These are phyloP conservation scores for Macheiramphus alcinus DNA, from an alignment of 2,113 vertebrate species.

Conservation along the genomic window DNA sequence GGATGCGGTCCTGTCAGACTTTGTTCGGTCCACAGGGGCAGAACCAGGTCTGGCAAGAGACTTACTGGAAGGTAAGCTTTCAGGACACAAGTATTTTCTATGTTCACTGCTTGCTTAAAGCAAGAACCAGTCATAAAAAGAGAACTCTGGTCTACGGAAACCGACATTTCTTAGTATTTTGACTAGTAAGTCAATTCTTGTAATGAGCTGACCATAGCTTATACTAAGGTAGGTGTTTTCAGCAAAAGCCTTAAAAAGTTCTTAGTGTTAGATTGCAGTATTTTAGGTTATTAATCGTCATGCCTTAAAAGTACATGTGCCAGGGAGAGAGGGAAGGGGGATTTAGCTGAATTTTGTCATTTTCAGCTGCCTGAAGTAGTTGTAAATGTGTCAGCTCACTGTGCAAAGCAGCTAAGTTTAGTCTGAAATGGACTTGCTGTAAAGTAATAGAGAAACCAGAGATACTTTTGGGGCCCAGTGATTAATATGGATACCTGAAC, in stretches of 20 bases:
- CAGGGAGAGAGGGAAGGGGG: neutral
- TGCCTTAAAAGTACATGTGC: neutral
- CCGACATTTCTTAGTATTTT: neutral
- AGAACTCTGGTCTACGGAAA: neutral
- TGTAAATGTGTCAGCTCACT: neutral
- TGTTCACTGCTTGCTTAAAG: neutral
- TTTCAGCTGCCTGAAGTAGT: neutral
- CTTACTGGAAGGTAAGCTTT: constrained; percentile 93
- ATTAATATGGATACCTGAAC: neutral
- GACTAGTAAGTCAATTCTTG: neutral
- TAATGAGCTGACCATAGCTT: neutral
- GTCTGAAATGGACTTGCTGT: neutral
- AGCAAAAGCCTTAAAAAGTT: neutral
- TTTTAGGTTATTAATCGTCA: neutral
- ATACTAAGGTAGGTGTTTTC: neutral
- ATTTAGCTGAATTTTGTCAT: neutral
- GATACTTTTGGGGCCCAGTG: neutral
- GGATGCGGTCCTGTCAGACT: constrained; percentile 99
- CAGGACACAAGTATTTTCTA: neutral
- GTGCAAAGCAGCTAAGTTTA: neutral
- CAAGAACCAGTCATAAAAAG: neutral
- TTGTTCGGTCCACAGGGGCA: constrained; percentile 99
- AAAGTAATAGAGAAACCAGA: neutral
- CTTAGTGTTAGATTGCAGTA: neutral
- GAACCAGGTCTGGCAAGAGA: constrained; percentile 99